Conservation (phyloP, 2,888 invertebrate species). For the Ochlodes sylvanus region DNA sequence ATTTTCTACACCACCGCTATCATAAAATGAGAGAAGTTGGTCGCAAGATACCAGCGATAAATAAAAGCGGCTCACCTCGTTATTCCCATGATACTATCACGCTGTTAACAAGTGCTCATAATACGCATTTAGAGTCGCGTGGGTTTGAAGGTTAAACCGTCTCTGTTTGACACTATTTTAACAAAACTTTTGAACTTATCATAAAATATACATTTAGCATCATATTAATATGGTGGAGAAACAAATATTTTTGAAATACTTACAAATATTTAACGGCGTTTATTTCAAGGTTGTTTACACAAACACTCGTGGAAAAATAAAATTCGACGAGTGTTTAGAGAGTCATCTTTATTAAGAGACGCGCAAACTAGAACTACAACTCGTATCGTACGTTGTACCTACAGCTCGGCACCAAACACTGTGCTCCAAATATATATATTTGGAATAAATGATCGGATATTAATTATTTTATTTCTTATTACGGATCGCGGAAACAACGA, state of each 20-base stretch:
- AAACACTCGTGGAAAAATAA: constrained; percentile 25
- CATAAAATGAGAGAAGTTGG: background rate
- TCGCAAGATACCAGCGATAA: background rate
- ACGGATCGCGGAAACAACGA: background rate
- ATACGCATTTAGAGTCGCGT: constrained; percentile 2
- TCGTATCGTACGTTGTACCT: constrained; percentile 52
- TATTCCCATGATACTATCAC: constrained; percentile 2
- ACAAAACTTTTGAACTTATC: background rate
- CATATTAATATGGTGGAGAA: no score
- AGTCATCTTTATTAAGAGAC: constrained; percentile 59
- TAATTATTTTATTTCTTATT: background rate
- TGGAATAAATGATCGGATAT: constrained; percentile 1
- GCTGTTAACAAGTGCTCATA: background rate
- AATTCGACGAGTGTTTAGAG: constrained; percentile 44
- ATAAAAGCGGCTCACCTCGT: constrained; percentile 5
- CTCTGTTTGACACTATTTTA: background rate
- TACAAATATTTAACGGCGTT: constrained; percentile 13
- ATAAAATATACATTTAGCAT: background rate
- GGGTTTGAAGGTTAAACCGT: constrained; percentile 16
- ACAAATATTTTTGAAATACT: constrained; percentile 17
- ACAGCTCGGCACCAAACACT: constrained; percentile 48
- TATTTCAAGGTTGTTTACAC: constrained; percentile 16
- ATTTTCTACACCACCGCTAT: no score
- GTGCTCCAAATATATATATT: constrained; percentile 41
- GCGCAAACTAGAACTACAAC: constrained; percentile 65